Evolutionary conservation across 2,113 vertebrate genomes (phyloP).

Genomic region (Syngnathoides biaculeatus): DNA sequence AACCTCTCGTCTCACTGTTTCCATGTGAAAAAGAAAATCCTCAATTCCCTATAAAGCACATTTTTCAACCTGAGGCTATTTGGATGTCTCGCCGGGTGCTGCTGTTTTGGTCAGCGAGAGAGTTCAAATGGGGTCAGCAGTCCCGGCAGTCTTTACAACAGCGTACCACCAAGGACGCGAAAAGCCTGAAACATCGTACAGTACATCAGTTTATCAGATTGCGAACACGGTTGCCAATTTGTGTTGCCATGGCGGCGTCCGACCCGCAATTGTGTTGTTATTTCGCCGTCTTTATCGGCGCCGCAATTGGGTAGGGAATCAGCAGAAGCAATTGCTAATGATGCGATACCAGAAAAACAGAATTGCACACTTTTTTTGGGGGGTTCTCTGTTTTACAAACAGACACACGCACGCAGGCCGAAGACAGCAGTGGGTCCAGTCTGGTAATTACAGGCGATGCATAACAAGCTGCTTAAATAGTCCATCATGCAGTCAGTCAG

Average conservation of each 20-base stretch:
- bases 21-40: not conserved
- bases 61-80: too few relatives aligned
- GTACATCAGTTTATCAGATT: slow-evolving; percentile 38
- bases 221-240: slow-evolving; percentile 67
- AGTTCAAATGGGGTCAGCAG: too few relatives aligned
- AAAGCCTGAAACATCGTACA: not conserved
- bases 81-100: too few relatives aligned
- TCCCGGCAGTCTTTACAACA: too few relatives aligned
- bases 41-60: too few relatives aligned
- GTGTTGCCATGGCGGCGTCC: slow-evolving; percentile 55
- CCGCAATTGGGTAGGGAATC: slow-evolving; percentile 66
- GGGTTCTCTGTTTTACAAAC: slow-evolving; percentile 51
- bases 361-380: slow-evolving; percentile 61
- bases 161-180: not conserved
- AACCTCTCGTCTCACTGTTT: not conserved
- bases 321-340: slow-evolving; percentile 68
- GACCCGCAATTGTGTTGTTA: slow-evolving; percentile 64
- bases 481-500: slow-evolving; percentile 54
- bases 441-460: slow-evolving; percentile 67
- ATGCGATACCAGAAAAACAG: slow-evolving; percentile 62
- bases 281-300: slow-evolving; percentile 68
- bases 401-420: slow-evolving; percentile 45
- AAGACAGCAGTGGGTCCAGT: slow-evolving; percentile 10
- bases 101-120: too few relatives aligned
- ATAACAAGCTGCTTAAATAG: slow-evolving; percentile 66